A percentile compares a stretch with the other conserved stretches of the same genome.
These are phyloP conservation scores for Drosophila mercatorum DNA, from an alignment of 2,888 invertebrate genomes.

Conservation along the genomic window DNA sequence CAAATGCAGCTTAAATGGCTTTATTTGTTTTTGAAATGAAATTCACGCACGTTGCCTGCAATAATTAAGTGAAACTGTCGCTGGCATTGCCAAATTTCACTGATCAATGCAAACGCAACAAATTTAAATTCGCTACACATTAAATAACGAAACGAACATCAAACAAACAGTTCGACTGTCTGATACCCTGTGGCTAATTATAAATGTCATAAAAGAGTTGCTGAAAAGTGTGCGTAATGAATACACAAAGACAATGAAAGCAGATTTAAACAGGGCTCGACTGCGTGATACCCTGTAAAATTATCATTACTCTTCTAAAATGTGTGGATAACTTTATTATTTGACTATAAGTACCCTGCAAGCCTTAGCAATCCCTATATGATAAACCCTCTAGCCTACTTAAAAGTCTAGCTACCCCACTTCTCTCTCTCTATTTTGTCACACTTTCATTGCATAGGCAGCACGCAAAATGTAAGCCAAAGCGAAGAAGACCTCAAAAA, in stretches of 20 bases:
- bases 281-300: not conserved
- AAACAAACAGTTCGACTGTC: not conserved
- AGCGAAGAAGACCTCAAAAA: conserved; percentile 55
- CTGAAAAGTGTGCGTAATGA: not conserved
- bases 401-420: not conserved
- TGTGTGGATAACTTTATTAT: not conserved
- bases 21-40: conserved; percentile 49
- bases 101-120: conserved; percentile 33
- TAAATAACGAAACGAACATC: conserved; percentile 18
- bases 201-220: not conserved
- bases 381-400: not conserved
- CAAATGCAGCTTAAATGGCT: conserved; percentile 37
- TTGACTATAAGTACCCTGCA: not conserved
- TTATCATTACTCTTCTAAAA: no score
- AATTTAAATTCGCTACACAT: conserved; percentile 59
- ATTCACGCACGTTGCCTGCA: conserved; percentile 37
- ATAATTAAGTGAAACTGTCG: conserved; percentile 42
- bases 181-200: conserved; percentile 9
- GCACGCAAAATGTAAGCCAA: not conserved
- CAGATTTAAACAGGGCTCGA: not conserved
- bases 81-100: conserved; percentile 53
- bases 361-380: not conserved
- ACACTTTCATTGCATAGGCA: not conserved
- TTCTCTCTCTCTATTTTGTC: not conserved
- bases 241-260: not conserved